phyloP scores from a whole-genome alignment of 2,888 invertebrate species.

The Chloroclysta siterata region DNA sequence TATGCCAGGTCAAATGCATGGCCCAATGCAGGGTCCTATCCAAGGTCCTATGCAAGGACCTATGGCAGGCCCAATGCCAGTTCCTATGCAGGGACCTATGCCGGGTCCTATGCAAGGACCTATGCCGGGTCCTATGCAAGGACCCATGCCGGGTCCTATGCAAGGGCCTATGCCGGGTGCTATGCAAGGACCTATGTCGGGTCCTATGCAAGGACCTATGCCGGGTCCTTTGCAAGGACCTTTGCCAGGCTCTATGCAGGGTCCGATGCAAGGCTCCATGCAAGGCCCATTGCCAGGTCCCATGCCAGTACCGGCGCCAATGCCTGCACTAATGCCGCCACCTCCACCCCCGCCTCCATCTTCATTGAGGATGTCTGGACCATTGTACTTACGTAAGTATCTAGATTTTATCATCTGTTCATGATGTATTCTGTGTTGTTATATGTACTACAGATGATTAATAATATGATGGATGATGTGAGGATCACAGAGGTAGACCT shows the following conservation, averaged over 20 bases:
- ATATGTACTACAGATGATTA: no score
- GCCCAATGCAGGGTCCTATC: slow-evolving; percentile 41
- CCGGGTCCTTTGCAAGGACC: background rate
- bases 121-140: background rate
- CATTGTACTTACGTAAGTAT: slow-evolving; percentile 31
- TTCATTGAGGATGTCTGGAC: slow-evolving; percentile 9
- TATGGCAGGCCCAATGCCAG: slow-evolving; percentile 3
- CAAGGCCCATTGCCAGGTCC: slow-evolving; percentile 29
- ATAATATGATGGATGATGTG: no score
- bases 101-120: background rate
- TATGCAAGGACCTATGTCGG: slow-evolving; percentile 30
- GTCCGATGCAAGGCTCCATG: background rate
- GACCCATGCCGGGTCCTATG: background rate
- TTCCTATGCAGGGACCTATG: slow-evolving; percentile 7
- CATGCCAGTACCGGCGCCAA: no score
- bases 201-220: background rate
- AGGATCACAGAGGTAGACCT: no score
- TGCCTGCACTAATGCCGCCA: slow-evolving; percentile 25
- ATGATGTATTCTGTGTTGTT: no score
- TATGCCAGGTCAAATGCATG: slow-evolving; percentile 33
- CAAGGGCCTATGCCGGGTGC: slow-evolving; percentile 1
- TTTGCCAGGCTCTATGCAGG: no score
- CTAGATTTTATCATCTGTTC: background rate
- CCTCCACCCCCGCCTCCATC: slow-evolving; percentile 27
- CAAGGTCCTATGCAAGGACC: slow-evolving; percentile 22